phyloP scores from a whole-genome alignment of 2,797 vertebrate genomes.

The Telmatherina bonti region DNA sequence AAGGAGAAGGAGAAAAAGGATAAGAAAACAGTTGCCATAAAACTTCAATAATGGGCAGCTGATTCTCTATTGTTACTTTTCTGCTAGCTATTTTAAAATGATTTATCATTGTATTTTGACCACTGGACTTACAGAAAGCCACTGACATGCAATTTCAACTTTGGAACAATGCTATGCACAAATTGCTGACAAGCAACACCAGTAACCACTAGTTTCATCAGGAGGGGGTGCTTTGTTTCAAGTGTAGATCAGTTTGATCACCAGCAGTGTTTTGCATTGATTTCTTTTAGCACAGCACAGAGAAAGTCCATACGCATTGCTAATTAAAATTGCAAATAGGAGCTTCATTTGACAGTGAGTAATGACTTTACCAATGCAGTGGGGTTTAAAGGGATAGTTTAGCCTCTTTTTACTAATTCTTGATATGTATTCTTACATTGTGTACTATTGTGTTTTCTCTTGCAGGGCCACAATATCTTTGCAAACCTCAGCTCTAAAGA shows the following conservation, averaged over 20 bases:
- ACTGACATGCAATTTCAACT: constrained; percentile 5
- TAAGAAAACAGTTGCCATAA: no score
- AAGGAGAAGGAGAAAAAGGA: neutral
- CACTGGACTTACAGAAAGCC: neutral
- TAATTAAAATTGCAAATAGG: constrained; percentile 74
- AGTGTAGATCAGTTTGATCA: constrained; percentile 53
- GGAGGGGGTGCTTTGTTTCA: constrained; percentile 27
- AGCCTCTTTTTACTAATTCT: constrained; percentile 36
- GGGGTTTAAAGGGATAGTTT: constrained; percentile 43
- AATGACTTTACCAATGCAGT: constrained; percentile 63
- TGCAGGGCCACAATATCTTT: constrained; percentile 88
- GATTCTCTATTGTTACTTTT: neutral
- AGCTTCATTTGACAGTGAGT: constrained; percentile 65
- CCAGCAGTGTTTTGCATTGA: constrained; percentile 63
- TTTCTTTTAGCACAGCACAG: constrained; percentile 60
- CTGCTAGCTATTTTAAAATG: neutral
- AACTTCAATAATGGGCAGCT: neutral
- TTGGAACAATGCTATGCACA: neutral
- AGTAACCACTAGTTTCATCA: constrained; percentile 12
- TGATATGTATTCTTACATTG: constrained; percentile 25
- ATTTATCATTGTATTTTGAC: neutral
- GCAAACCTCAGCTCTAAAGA: constrained; percentile 86
- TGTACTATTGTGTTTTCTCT: constrained; percentile 41
- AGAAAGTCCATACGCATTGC: constrained; percentile 60
- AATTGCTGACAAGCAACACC: constrained; percentile 25